Percentiles rank a stretch among this genome's conserved stretches.
Conservation (phyloP, 2,797 vertebrate genomes). For the Telmatherina bonti region DNA sequence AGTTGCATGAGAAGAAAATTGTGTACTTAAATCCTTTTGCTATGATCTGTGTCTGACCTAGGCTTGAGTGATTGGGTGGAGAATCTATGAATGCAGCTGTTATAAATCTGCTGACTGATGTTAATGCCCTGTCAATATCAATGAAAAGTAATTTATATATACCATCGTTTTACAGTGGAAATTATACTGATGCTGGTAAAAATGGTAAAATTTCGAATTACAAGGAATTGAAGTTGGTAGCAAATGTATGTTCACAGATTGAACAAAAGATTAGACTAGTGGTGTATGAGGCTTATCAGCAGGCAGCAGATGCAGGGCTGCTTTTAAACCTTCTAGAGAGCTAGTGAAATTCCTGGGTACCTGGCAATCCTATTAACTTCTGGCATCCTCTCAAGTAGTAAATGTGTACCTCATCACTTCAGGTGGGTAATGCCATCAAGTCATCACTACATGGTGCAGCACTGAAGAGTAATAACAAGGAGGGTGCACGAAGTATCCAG, state of each 20-base stretch:
- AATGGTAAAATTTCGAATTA: not conserved
- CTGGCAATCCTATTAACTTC: not conserved
- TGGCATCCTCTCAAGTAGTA: not conserved
- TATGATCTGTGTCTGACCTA: not conserved
- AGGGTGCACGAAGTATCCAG: slow-evolving; percentile 94
- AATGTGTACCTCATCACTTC: slow-evolving; percentile 32
- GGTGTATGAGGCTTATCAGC: not conserved
- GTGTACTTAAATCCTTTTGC: not conserved
- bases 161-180: not conserved
- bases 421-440: slow-evolving; percentile 99
- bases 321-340: not conserved
- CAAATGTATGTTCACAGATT: not conserved
- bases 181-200: not conserved
- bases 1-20: slow-evolving; percentile 3
- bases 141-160: not conserved
- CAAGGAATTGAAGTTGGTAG: not conserved
- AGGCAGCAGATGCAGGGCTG: not conserved
- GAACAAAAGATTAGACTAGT: not conserved
- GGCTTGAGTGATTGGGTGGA: not conserved
- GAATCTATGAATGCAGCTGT: not conserved
- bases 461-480: slow-evolving; percentile 92
- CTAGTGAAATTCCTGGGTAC: not conserved
- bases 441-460: slow-evolving; percentile 91
- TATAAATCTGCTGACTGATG: not conserved
- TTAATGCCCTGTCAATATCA: not conserved